These are phyloP conservation scores for Pachydiplax longipennis DNA, from an alignment of 2,888 invertebrate species.

Conservation along the genomic window DNA sequence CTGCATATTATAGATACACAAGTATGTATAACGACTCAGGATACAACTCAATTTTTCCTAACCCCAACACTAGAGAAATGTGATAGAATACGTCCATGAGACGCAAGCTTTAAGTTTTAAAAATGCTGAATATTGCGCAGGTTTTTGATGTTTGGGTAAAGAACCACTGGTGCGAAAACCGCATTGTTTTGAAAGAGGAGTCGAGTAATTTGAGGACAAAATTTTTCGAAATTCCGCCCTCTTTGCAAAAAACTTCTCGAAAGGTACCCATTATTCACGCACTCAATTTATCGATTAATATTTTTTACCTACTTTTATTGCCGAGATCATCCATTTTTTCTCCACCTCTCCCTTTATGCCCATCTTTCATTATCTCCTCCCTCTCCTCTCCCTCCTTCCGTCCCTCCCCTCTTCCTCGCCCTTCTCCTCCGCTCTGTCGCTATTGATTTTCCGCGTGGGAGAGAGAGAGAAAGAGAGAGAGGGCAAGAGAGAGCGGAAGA, in stretches of 20 bases:
- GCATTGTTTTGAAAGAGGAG: background rate
- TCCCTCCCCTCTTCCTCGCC: background rate
- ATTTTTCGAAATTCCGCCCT: background rate
- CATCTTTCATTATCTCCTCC: background rate
- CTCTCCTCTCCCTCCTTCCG: background rate
- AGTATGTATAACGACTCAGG: no score
- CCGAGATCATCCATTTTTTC: background rate
- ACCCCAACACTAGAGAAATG: background rate
- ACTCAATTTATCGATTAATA: background rate
- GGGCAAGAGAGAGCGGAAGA: background rate
- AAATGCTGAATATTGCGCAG: no score
- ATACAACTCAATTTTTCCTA: background rate
- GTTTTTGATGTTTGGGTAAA: no score
- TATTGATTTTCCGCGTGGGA: slow-evolving; percentile 40
- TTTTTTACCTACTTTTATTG: background rate
- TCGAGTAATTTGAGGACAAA: background rate
- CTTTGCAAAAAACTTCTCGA: background rate
- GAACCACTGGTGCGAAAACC: background rate
- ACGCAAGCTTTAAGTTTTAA: no score
- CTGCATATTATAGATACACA: no score
- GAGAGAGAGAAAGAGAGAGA: background rate
- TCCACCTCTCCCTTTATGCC: background rate
- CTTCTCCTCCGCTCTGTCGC: slow-evolving; percentile 34
- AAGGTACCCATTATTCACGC: background rate
- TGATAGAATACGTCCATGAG: no score